phyloP scores from a whole-genome alignment of 2,797 vertebrate genomes.

The Geotria australis region DNA sequence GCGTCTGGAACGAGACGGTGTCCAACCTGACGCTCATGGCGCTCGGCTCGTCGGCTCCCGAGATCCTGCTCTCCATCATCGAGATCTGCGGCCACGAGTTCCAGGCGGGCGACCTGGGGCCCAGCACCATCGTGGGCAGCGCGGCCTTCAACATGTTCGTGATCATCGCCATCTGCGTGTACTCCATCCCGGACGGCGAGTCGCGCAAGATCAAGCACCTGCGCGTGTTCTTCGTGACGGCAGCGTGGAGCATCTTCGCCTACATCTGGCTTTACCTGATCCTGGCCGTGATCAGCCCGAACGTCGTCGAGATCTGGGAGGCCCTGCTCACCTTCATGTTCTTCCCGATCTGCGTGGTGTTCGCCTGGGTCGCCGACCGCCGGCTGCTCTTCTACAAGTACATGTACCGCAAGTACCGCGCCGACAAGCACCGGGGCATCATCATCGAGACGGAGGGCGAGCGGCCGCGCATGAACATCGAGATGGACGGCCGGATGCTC shows the following conservation, averaged over 20 bases:
- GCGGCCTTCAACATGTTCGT: conserved; percentile 99
- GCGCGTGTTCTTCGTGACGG: conserved; percentile 74
- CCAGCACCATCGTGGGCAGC: conserved; percentile 83
- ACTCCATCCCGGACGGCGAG: conserved; percentile 64
- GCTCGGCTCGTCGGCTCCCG: conserved; percentile 65
- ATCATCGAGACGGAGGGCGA: conserved; percentile 81
- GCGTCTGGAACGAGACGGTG: conserved; percentile 84
- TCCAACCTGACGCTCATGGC: conserved; percentile 93
- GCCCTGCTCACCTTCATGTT: conserved; percentile 73
- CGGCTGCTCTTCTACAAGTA: conserved; percentile 86
- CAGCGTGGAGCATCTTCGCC: conserved; percentile 77
- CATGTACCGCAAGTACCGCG: conserved; percentile 56
- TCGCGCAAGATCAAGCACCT: conserved; percentile 69
- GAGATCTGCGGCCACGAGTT: conserved; percentile 87
- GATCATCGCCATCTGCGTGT: conserved; percentile 75
- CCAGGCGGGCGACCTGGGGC: conserved; percentile 48
- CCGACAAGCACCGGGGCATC: conserved; percentile 49
- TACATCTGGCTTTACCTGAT: conserved; percentile 92
- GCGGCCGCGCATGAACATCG: conserved; percentile 41
- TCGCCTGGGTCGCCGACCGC: conserved; percentile 72
- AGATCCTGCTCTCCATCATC: conserved; percentile 73
- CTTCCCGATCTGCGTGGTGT: conserved; percentile 64
- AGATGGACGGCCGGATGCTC: conserved; percentile 52
- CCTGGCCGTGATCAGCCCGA: conserved; percentile 55
- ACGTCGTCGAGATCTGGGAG: conserved; percentile 77